Evolutionary conservation across 2,113 vertebrate species (phyloP).

Genomic region (Dicerorhinus sumatrensis): DNA sequence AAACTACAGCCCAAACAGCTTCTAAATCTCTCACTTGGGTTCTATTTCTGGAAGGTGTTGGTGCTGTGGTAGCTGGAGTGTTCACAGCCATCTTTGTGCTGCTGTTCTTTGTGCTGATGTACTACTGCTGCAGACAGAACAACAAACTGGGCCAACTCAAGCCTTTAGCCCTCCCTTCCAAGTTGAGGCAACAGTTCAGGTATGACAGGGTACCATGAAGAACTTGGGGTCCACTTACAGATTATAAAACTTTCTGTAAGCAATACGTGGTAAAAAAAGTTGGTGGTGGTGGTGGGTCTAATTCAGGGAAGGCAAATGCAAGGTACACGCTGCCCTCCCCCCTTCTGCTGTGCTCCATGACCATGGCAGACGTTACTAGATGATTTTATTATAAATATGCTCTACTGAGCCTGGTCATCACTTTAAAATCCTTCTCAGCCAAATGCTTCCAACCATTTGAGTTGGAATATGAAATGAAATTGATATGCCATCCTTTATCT

Average conservation of each 20-base stretch:
- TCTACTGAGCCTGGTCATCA: not conserved
- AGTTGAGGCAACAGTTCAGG: constrained; percentile 85
- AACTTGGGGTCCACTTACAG: not conserved
- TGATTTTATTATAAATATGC: not conserved
- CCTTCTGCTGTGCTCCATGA: not conserved
- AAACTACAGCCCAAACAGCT: not conserved
- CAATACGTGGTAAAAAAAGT: not conserved
- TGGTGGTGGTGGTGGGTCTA: not conserved
- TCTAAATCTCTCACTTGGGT: not conserved
- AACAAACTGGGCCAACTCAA: constrained; percentile 77
- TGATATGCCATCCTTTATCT: not conserved
- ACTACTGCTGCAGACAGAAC: constrained; percentile 84
- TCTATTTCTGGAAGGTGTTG: constrained; percentile 78
- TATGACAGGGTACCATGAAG: constrained; percentile 1
- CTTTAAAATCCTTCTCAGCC: not conserved
- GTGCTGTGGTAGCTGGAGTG: constrained; percentile 78
- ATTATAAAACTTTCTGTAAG: not conserved
- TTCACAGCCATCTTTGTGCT: constrained; percentile 79
- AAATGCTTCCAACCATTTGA: not conserved
- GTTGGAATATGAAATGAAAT: not conserved
- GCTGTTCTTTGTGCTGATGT: constrained; percentile 63
- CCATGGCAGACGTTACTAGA: not conserved
- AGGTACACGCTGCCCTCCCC: fast-evolving
- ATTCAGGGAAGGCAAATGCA: not conserved
- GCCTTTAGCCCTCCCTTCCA: constrained; percentile 72